Conservation (phyloP, 2,113 vertebrate genomes). For the Ursus arctos region DNA sequence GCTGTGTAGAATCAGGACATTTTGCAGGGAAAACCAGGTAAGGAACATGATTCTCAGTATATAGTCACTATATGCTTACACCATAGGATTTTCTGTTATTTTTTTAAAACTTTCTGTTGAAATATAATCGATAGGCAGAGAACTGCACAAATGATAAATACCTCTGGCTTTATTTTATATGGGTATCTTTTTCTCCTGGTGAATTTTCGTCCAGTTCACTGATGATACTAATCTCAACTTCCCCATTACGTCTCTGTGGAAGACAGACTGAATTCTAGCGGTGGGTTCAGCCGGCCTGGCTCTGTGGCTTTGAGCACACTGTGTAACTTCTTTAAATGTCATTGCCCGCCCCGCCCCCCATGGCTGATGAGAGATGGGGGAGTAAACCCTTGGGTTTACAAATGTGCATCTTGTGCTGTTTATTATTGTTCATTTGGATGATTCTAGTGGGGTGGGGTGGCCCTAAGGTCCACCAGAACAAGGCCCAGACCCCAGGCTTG, state of each 20-base stretch:
- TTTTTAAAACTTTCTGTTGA: conserved; percentile 6
- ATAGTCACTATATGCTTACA: neutral
- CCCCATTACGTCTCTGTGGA: neutral
- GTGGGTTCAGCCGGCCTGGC: neutral
- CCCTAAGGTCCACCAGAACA: neutral
- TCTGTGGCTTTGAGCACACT: neutral
- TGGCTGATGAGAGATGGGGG: neutral
- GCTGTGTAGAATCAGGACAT: conserved; percentile 65
- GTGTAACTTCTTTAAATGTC: neutral
- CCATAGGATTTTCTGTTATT: neutral
- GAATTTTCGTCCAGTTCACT: neutral
- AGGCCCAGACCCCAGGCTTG: neutral
- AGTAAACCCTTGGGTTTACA: neutral
- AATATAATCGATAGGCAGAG: neutral
- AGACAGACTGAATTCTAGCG: neutral
- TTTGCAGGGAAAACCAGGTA: conserved; percentile 7
- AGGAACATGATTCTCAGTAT: neutral
- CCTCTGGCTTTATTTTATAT: neutral
- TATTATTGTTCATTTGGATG: neutral
- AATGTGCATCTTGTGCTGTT: neutral
- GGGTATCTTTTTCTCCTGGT: neutral
- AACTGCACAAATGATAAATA: neutral
- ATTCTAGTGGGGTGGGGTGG: neutral
- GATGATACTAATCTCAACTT: neutral
- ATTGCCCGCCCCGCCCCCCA: neutral